phyloP scores from a whole-genome alignment of 2,113 vertebrate species.

The Lophochroa leadbeateri region DNA sequence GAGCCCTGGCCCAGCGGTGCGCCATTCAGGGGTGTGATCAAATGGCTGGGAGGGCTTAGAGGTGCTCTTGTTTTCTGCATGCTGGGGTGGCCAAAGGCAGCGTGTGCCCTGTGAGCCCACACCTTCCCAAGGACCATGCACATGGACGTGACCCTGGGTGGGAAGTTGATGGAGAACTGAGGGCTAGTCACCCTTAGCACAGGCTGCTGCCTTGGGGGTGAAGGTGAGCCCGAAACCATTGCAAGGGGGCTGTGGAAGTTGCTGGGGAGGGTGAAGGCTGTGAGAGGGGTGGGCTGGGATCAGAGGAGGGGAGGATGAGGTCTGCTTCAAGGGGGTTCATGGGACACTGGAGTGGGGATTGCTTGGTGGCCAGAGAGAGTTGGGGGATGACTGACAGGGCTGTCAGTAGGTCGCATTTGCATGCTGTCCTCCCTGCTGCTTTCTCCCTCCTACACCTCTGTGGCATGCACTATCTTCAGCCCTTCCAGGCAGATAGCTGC shows the following conservation, averaged over 20 bases:
- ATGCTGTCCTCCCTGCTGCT: not conserved
- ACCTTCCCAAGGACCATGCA: fast-evolving
- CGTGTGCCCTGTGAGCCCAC: fast-evolving
- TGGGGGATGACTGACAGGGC: not conserved
- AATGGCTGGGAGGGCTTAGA: not conserved
- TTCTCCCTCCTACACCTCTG: not conserved
- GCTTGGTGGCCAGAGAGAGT: not conserved
- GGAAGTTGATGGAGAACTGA: not conserved
- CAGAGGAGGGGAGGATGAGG: not conserved
- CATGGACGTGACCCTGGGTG: fast-evolving
- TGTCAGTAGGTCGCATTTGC: not conserved
- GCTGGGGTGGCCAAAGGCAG: fast-evolving
- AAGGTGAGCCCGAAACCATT: not conserved
- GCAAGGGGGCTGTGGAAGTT: not conserved
- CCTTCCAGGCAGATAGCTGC: not conserved
- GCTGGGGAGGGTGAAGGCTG: not conserved
- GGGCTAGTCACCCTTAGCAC: not conserved
- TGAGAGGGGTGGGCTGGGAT: not conserved
- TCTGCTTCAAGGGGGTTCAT: not conserved
- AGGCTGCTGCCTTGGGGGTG: no score
- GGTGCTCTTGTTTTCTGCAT: not conserved
- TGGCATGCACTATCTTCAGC: not conserved
- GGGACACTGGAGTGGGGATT: not conserved
- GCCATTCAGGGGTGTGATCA: fast-evolving
- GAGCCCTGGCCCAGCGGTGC: fast-evolving